Evolutionary conservation across 64 coral and sea anemone species (phyloP).

Genomic region (Catalaphyllia jardinei): DNA sequence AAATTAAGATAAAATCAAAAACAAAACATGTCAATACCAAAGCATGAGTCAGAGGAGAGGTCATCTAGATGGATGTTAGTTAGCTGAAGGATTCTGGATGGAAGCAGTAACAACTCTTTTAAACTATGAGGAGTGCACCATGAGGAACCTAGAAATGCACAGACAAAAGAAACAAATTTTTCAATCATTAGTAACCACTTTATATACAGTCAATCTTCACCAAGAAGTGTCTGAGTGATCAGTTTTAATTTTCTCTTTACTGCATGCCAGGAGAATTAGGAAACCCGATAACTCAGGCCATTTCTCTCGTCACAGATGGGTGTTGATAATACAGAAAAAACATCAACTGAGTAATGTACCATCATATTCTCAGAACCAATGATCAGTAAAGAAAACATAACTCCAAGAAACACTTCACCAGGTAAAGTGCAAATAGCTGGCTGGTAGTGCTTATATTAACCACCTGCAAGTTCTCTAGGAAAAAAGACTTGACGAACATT

Average conservation of each 20-base stretch:
- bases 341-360: neutral
- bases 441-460: too few species aligned
- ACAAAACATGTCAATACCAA: neutral
- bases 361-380: neutral
- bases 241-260: too few species aligned
- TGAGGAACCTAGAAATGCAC: neutral
- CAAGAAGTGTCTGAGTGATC: too few species aligned
- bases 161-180: neutral
- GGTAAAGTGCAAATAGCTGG: too few species aligned
- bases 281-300: too few species aligned
- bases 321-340: neutral
- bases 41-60: neutral
- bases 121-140: slow-evolving; percentile 17
- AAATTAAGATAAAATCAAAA: neutral
- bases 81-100: slow-evolving; percentile 50
- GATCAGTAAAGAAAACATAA: neutral
- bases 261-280: too few species aligned
- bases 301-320: neutral
- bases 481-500: too few species aligned
- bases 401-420: too few species aligned
- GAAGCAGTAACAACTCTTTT: slow-evolving; percentile 59
- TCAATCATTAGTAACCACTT: too few species aligned
- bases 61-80: slow-evolving; percentile 43
- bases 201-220: too few species aligned
- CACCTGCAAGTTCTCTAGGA: too few species aligned